Conservation (phyloP, 2,888 invertebrate genomes). For the Callosobruchus maculatus region DNA sequence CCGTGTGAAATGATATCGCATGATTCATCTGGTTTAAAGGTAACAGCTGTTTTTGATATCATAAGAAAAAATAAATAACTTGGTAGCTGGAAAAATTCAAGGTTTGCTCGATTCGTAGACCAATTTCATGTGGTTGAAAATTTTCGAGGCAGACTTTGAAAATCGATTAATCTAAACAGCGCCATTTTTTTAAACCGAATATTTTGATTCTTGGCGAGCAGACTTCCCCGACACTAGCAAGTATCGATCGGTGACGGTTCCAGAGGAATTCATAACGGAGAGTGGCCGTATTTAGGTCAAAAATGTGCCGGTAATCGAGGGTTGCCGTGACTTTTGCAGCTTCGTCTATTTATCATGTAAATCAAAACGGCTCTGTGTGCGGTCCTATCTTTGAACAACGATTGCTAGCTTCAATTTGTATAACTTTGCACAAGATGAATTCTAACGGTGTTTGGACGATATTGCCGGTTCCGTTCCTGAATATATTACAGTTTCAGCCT, state of each 20-base stretch:
- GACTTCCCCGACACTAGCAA: background rate
- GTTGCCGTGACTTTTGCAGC: background rate
- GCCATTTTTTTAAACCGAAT: too few relatives aligned
- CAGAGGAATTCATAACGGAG: background rate
- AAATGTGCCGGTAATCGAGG: slow-evolving; percentile 1
- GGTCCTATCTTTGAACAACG: background rate
- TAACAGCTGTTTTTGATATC: too few relatives aligned
- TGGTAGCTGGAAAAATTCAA: too few relatives aligned
- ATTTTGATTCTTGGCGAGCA: too few relatives aligned
- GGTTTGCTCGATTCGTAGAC: too few relatives aligned
- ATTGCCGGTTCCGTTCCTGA: background rate
- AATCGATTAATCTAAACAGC: too few relatives aligned
- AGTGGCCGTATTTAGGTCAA: background rate
- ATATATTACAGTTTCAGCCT: background rate
- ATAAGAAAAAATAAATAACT: too few relatives aligned
- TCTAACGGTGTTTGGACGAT: background rate
- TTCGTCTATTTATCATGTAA: slow-evolving; percentile 1
- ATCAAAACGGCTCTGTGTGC: background rate
- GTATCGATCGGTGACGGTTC: background rate
- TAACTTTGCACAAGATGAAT: background rate
- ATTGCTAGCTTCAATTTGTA: background rate
- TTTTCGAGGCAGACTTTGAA: too few relatives aligned
- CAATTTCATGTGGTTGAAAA: too few relatives aligned
- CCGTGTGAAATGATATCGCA: too few relatives aligned
- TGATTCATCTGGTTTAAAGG: too few relatives aligned